Base-by-base conservation (phyloP, 2,797 vertebrate species). In the Gouania willdenowi region DNA sequence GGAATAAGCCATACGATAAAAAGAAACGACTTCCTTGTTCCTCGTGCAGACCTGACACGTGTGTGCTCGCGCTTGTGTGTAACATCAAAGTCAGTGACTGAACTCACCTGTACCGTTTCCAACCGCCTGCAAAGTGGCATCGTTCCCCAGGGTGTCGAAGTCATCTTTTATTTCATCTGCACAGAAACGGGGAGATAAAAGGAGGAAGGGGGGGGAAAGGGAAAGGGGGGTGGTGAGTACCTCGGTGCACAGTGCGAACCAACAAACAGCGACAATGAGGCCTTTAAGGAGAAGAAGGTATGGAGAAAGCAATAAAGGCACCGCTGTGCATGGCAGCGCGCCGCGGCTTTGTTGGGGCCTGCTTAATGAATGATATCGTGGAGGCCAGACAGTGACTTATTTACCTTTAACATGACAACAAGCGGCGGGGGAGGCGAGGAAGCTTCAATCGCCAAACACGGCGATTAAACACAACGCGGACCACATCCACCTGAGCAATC, bases 151-250 rank as follows among this genome's bases (percentile, higher is more conserved):
- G 77, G 89, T 87, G 88, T 97, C 94, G 67, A 94, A 97, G 57
- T 97, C 96, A 79, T 95, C 95, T 82, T 98, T 99, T 80, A 98
- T 94, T 90, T 98, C 96, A 91, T 98, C 96, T 98, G 89, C 41
- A 71, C 22, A 59, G 44, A 70, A 30, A 74, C 32, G 64, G 36
- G 5, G 5, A 32, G 28, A 25, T 25, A 51, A 17, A n/a, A 32
- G 48, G 22, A 35, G 33, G 26, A 27, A 73, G 22, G 14, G 20
- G 41, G 10, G 29, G 6, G 19, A 5, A 7, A 74, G 22, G 14
- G 20, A 42, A n/a, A 24, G 8, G 19, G 37, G 28, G 37, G 13
- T 58, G 47, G 61, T 70, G 69, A 84, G 82, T 41, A 39, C 57
- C 36, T 57, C 29, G 1, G 9, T 17, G 51, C 15, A 50, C 21